Conservation (phyloP, 2,113 vertebrate genomes). For the Hystrix cristata region DNA sequence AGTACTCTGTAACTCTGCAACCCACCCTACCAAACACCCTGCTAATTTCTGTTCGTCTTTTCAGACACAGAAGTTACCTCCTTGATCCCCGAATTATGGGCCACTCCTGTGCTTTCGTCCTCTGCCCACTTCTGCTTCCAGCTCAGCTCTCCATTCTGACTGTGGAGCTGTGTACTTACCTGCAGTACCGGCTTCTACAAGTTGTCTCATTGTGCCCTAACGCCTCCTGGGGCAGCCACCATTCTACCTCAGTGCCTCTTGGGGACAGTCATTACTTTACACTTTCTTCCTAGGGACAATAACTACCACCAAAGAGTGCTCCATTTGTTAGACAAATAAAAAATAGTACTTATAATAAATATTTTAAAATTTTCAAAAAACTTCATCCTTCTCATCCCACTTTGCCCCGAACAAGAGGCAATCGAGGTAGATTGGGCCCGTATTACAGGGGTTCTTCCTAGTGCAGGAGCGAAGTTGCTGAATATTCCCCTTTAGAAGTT, state of each 20-base stretch:
- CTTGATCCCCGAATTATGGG: not conserved
- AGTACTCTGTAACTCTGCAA: not conserved
- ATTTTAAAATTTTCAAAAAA: not conserved
- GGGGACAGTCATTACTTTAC: not conserved
- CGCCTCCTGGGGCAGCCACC: not conserved
- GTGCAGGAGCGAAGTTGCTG: not conserved
- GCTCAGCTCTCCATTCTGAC: not conserved
- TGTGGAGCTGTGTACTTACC: not conserved
- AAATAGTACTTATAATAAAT: not conserved
- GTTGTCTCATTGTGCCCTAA: not conserved
- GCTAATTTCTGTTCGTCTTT: too few species aligned
- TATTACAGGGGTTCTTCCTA: not conserved
- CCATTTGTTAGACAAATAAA: not conserved
- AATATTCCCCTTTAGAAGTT: not conserved
- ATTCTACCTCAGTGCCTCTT: not conserved
- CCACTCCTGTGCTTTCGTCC: not conserved
- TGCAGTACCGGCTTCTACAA: not conserved
- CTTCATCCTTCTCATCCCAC: not conserved
- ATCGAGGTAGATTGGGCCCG: not conserved
- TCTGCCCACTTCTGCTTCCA: not conserved
- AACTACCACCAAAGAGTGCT: not conserved
- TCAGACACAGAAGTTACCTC: not conserved
- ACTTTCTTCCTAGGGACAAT: not conserved
- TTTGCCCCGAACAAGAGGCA: not conserved
- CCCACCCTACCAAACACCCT: fast-evolving